Conservation (phyloP, 2,113 vertebrate species). For the Jacana jacana region DNA sequence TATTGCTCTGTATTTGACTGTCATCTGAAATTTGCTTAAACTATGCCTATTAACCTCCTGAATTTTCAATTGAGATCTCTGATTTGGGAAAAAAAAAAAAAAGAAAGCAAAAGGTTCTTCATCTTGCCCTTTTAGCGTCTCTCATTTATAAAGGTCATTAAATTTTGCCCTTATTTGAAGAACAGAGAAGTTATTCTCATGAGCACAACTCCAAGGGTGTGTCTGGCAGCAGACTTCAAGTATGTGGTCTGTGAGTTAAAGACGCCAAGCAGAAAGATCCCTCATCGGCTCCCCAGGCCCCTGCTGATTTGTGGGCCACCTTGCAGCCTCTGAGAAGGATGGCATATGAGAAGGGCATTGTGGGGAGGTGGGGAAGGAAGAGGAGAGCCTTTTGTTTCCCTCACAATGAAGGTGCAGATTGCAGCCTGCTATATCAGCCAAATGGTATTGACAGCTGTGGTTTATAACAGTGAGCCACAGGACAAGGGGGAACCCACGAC, state of each 20-base stretch:
- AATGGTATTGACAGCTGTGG: neutral
- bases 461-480: neutral
- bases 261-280: neutral
- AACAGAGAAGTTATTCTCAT: slow-evolving; percentile 18
- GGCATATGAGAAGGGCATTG: neutral
- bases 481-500: neutral
- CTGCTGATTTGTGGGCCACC: slow-evolving; percentile 25
- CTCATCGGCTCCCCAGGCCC: slow-evolving; percentile 5
- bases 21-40: slow-evolving; percentile 42
- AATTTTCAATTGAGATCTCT: neutral
- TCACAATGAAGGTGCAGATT: neutral
- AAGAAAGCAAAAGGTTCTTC: neutral
- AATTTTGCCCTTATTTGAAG: neutral
- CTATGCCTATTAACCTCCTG: slow-evolving; percentile 7
- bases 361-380: neutral
- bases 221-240: slow-evolving; percentile 21
- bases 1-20: slow-evolving; percentile 46
- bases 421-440: neutral
- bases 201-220: neutral
- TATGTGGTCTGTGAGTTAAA: neutral
- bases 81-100: neutral
- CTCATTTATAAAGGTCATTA: slow-evolving; percentile 3
- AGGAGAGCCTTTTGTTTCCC: neutral
- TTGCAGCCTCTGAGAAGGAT: slow-evolving; percentile 38
- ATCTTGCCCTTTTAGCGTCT: neutral